Conservation (phyloP, 2,888 invertebrate genomes). For the Silvanus unidentatus region DNA sequence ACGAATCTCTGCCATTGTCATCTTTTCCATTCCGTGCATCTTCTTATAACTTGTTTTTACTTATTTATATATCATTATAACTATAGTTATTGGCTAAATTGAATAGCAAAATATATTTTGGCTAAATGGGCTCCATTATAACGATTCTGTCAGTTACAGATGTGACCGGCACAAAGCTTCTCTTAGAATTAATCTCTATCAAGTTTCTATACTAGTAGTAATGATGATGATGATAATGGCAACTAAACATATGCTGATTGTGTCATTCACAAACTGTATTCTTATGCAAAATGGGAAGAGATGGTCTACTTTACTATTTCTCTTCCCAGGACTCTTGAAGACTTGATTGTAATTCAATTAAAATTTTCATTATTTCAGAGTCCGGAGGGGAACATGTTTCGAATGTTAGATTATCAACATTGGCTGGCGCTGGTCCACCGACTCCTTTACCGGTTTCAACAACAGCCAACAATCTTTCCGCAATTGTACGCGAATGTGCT, state of each 20-base stretch:
- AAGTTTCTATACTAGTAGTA: conserved; percentile 18
- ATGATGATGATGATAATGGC: conserved; percentile 19
- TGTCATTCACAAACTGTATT: conserved; percentile 24
- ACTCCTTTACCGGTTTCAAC: conserved; percentile 36
- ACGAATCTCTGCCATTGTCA: too few species aligned
- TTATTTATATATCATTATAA: too few species aligned
- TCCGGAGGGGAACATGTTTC: conserved; percentile 43
- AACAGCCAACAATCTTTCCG: conserved; percentile 31
- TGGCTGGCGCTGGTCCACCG: conserved; percentile 32
- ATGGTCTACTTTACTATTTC: too few species aligned
- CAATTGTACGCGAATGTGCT: conserved; percentile 62
- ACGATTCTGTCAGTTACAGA: conserved; percentile 32
- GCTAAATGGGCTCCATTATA: conserved; percentile 19
- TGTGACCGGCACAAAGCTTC: conserved; percentile 27
- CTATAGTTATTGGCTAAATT: too few species aligned
- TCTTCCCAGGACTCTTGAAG: too few species aligned
- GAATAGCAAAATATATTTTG: too few species aligned
- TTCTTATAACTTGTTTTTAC: too few species aligned
- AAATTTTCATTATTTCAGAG: conserved; percentile 32
- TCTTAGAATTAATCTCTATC: conserved; percentile 29
- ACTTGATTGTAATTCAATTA: too few species aligned
- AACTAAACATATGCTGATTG: conserved; percentile 29
- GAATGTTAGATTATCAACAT: conserved; percentile 36
- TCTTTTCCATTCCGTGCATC: too few species aligned
- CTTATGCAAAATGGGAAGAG: too few species aligned